These are phyloP conservation scores for Allolobophora icterica DNA, from an alignment of 2,888 invertebrate genomes.

Conservation along the genomic window DNA sequence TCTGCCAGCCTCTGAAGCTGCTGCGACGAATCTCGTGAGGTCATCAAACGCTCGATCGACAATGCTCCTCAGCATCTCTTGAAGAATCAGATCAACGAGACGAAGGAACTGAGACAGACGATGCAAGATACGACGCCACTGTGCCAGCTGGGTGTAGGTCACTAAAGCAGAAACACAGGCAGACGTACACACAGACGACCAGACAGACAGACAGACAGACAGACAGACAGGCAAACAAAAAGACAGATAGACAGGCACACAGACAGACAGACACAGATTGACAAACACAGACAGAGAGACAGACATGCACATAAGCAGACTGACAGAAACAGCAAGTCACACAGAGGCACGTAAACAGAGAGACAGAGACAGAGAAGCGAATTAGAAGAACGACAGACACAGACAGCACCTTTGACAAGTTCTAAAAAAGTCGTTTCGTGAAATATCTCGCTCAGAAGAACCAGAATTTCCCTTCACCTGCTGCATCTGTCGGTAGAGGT, in stretches of 20 bases:
- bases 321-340: neutral
- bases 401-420: too few relatives aligned
- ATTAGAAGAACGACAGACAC: too few relatives aligned
- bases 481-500: neutral
- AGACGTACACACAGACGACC: neutral
- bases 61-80: slow-evolving; percentile 61
- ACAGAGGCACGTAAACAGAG: too few relatives aligned
- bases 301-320: neutral
- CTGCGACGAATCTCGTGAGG: slow-evolving; percentile 57
- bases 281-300: neutral
- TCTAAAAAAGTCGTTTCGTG: too few relatives aligned
- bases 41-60: slow-evolving; percentile 58
- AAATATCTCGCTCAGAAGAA: too few relatives aligned
- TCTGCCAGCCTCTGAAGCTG: slow-evolving; percentile 56
- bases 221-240: neutral
- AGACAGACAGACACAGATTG: neutral
- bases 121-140: slow-evolving; percentile 63
- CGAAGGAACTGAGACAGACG: slow-evolving; percentile 60
- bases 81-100: slow-evolving; percentile 60
- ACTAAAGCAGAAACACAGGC: slow-evolving; percentile 33
- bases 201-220: neutral
- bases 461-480: neutral
- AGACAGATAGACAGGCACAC: neutral
- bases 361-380: too few relatives aligned
- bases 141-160: slow-evolving; percentile 62